phyloP scores from a whole-genome alignment of 2,888 invertebrate genomes.

The Leucoptera coffeella region DNA sequence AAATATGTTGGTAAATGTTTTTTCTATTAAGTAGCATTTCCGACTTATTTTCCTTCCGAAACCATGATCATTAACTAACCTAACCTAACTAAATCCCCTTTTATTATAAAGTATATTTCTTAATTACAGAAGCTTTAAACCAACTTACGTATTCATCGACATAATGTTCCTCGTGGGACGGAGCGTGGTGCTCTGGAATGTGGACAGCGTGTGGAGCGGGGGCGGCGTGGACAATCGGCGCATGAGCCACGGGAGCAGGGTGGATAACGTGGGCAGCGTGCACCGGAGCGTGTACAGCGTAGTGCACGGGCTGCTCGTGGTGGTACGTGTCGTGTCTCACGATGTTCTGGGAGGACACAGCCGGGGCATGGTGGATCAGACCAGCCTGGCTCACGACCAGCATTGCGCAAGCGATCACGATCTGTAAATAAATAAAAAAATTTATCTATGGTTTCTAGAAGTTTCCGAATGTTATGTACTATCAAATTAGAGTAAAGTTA shows the following conservation, averaged over 20 bases:
- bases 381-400: conserved; percentile 34
- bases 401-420: conserved; percentile 24
- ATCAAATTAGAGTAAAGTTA: no score
- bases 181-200: conserved; percentile 10
- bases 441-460: not conserved
- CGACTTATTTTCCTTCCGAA: no score
- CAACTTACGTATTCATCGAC: conserved; percentile 39
- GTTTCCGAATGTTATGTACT: no score
- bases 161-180: conserved; percentile 26
- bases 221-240: conserved; percentile 10
- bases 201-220: conserved; percentile 6
- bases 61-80: no score
- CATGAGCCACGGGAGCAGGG: conserved; percentile 10
- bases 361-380: conserved; percentile 32
- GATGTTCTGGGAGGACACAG: conserved; percentile 43
- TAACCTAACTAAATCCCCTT: no score
- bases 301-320: conserved; percentile 27
- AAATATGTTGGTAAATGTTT: no score
- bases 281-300: conserved; percentile 11
- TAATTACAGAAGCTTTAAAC: not conserved
- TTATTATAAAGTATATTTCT: no score
- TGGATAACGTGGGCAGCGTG: conserved; percentile 4
- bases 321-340: conserved; percentile 31
- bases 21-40: no score
- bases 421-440: conserved; percentile 13